These are phyloP conservation scores for Cynopterus brachyotis DNA, from an alignment of 2,113 vertebrate species.

Conservation along the genomic window DNA sequence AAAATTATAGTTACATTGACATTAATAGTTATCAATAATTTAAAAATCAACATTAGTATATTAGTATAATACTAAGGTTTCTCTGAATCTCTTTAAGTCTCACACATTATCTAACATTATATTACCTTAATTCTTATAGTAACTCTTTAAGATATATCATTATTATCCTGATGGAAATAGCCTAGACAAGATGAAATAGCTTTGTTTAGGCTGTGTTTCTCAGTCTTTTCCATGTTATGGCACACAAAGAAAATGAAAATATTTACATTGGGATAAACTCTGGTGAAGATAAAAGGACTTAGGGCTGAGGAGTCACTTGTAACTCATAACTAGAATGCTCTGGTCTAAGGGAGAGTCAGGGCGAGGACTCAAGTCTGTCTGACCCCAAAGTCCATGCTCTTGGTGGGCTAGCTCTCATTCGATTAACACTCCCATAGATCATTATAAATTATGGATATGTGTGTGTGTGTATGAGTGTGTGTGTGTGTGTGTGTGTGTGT, in stretches of 20 bases:
- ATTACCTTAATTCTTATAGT: background rate
- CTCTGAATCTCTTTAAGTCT: background rate
- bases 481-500: background rate
- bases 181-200: background rate
- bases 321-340: background rate
- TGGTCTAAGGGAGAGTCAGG: background rate
- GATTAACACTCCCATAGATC: background rate
- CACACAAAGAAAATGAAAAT: background rate
- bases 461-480: background rate
- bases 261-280: background rate
- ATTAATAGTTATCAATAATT: background rate
- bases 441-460: background rate
- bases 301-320: background rate
- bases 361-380: background rate
- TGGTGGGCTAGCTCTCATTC: background rate
- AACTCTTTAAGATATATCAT: background rate
- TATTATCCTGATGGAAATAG: background rate
- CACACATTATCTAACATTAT: background rate
- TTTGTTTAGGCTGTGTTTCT: background rate
- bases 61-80: background rate
- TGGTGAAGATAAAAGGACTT: background rate
- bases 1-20: background rate
- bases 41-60: background rate
- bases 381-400: background rate
- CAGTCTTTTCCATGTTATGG: background rate